Evolutionary conservation across 2,888 invertebrate genomes (phyloP).

Genomic region (Noctua janthina): DNA sequence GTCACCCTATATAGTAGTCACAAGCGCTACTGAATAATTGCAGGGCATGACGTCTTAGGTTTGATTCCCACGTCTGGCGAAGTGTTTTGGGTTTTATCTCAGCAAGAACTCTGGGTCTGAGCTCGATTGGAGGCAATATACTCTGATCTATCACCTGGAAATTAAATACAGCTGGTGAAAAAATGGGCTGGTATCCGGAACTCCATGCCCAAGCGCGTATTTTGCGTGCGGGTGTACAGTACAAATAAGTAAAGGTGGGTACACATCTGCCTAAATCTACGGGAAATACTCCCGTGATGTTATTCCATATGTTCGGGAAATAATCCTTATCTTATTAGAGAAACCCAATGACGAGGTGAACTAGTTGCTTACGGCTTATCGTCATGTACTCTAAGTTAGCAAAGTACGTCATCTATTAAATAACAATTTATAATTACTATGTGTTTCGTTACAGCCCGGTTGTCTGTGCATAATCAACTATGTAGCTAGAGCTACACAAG

Average conservation of each 20-base stretch:
- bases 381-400: constrained; percentile 45
- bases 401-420: constrained; percentile 48
- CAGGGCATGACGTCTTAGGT: background rate
- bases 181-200: too few relatives aligned
- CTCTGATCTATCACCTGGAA: background rate
- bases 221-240: too few relatives aligned
- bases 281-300: background rate
- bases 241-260: background rate
- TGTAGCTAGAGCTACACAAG: background rate
- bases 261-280: background rate
- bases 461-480: constrained; percentile 43
- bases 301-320: background rate
- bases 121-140: background rate
- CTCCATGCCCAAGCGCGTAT: background rate
- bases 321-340: constrained; percentile 3
- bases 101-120: background rate
- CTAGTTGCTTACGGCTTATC: constrained; percentile 42
- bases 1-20: background rate
- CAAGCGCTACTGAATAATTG: background rate
- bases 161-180: background rate
- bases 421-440: constrained; percentile 55
- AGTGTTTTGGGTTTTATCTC: background rate
- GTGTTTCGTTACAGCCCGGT: constrained; percentile 40
- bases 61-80: background rate
- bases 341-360: constrained; percentile 51